Evolutionary conservation across 2,797 vertebrate species (phyloP).

Genomic region (Paramormyrops hopkinsi): DNA sequence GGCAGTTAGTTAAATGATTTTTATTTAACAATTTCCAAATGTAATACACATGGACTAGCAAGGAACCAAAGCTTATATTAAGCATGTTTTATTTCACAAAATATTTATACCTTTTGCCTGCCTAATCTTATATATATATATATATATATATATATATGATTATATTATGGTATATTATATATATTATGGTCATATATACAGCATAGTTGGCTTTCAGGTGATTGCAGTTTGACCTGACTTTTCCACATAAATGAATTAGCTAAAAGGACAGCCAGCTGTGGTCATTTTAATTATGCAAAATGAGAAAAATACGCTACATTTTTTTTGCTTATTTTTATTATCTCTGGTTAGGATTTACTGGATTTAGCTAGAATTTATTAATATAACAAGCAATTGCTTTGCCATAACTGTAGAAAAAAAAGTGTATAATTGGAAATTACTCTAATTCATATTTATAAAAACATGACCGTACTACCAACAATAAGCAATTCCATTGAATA

Average conservation of each 20-base stretch:
- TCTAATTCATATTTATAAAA: background rate
- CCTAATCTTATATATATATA: background rate
- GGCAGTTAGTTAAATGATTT: background rate
- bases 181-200: background rate
- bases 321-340: slow-evolving; percentile 9
- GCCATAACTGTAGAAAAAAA: background rate
- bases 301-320: background rate
- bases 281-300: slow-evolving; percentile 20
- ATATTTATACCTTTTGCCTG: background rate
- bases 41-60: background rate
- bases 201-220: slow-evolving; percentile 6
- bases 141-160: too few species aligned
- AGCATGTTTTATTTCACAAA: background rate
- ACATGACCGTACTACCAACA: background rate
- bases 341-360: background rate
- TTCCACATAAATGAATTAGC: slow-evolving; percentile 16
- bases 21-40: background rate
- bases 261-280: slow-evolving; percentile 14
- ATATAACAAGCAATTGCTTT: background rate
- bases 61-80: background rate
- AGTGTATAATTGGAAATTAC: background rate
- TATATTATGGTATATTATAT: too few species aligned
- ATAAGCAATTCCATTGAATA: background rate
- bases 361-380: background rate
- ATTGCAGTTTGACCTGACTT: slow-evolving; percentile 16